Conservation (phyloP, 1,140 invertebrate genomes). For the Drosophila erecta region DNA sequence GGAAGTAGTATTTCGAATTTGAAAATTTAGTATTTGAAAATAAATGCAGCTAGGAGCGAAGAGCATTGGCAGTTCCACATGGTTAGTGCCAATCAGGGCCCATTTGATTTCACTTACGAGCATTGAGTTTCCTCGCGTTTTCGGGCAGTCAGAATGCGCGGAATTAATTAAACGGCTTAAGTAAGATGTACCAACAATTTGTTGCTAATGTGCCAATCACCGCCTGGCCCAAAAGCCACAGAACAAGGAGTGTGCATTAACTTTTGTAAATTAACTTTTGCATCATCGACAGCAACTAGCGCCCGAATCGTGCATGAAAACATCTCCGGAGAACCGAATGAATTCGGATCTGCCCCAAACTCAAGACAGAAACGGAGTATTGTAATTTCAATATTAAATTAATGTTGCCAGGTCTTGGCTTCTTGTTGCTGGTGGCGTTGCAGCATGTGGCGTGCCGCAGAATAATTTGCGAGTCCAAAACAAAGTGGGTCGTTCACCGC, state of each 20-base stretch:
- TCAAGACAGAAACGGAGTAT: constrained; percentile 47
- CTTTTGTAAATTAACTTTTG: constrained; percentile 68
- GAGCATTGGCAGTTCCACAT: neutral
- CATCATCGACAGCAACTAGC: constrained; percentile 38
- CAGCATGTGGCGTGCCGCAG: constrained; percentile 59
- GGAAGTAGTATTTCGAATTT: too few species aligned
- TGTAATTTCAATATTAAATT: constrained; percentile 65
- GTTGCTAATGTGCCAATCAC: constrained; percentile 68
- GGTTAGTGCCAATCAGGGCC: neutral
- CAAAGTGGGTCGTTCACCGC: constrained; percentile 51
- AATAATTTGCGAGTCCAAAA: constrained; percentile 57
- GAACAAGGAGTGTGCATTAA: constrained; percentile 59
- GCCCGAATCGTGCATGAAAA: constrained; percentile 53
- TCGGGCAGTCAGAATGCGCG: constrained; percentile 40
- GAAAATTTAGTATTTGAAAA: too few species aligned
- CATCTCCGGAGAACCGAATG: constrained; percentile 42
- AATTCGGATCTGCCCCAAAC: constrained; percentile 37
- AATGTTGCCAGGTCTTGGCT: constrained; percentile 45
- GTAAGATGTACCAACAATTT: constrained; percentile 74
- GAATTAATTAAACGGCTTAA: constrained; percentile 72
- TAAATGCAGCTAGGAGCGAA: neutral
- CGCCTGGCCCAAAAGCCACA: constrained; percentile 44
- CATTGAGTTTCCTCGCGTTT: constrained; percentile 9
- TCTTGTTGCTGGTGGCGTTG: constrained; percentile 20
- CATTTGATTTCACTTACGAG: constrained; percentile 12